Conservation (phyloP, 2,888 invertebrate genomes). For the Hermaeophaga mercurialis region DNA sequence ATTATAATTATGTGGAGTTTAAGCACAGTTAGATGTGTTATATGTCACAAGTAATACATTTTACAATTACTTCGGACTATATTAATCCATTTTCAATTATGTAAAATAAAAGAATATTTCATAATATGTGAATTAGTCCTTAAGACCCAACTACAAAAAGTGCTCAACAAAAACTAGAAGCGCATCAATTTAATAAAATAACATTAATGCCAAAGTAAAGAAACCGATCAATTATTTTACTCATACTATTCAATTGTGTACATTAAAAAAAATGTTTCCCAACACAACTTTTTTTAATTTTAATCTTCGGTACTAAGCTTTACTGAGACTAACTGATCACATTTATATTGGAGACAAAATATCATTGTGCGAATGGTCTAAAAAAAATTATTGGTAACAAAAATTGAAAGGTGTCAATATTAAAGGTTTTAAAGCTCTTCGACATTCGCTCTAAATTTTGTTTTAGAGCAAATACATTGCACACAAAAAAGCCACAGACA, state of each 20-base stretch:
- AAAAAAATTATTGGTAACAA: background rate
- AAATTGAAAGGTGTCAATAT: background rate
- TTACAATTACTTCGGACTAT: no score
- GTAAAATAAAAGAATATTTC: no score
- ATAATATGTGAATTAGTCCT: no score
- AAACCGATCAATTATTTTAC: no score
- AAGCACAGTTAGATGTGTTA: no score
- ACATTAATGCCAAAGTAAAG: background rate
- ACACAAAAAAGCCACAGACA: conserved; percentile 4
- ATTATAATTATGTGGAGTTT: no score
- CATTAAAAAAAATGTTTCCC: no score
- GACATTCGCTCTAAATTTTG: background rate
- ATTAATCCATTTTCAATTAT: no score
- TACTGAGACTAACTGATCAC: conserved; percentile 4
- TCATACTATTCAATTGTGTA: no score
- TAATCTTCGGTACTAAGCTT: no score
- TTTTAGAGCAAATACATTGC: background rate
- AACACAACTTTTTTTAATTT: no score
- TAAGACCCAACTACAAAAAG: background rate
- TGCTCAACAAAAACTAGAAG: background rate
- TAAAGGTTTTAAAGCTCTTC: background rate
- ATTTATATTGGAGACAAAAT: background rate
- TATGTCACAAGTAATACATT: no score
- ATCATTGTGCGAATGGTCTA: background rate
- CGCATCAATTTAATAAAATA: background rate